A percentile compares a stretch with the other conserved stretches of the same genome.
Evolutionary conservation across 2,113 vertebrate genomes (phyloP).

Genomic region (Sylvietta virens): DNA sequence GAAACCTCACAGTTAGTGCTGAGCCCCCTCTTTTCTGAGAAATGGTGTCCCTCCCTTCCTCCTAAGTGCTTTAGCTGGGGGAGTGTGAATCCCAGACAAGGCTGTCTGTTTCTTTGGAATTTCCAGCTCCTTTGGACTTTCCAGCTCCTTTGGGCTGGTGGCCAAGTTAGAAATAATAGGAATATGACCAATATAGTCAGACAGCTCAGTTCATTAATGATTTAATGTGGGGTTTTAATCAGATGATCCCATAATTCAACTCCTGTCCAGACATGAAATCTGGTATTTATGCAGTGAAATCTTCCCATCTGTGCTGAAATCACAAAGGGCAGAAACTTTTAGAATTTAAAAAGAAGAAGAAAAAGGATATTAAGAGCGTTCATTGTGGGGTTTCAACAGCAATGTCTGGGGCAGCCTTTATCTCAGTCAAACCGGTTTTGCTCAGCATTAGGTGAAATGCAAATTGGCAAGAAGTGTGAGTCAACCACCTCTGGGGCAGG

Average conservation of each 20-base stretch:
- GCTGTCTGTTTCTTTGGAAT: background rate
- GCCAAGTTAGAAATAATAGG: conserved; percentile 4
- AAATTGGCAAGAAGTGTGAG: background rate
- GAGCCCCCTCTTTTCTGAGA: background rate
- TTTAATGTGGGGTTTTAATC: background rate
- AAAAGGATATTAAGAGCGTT: background rate
- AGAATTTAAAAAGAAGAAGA: background rate
- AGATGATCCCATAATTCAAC: background rate
- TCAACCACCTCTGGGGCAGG: background rate
- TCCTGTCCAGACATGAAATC: background rate
- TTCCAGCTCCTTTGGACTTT: background rate
- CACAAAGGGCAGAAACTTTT: background rate
- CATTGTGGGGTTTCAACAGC: background rate
- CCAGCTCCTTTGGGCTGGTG: background rate
- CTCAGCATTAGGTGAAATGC: background rate
- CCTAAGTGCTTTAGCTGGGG: background rate
- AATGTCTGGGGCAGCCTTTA: background rate
- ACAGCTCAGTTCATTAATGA: conserved; percentile 23
- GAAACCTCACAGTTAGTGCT: background rate
- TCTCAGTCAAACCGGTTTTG: background rate
- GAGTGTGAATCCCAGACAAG: background rate
- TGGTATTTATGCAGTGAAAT: conserved; percentile 4
- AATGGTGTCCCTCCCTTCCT: background rate
- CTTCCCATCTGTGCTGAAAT: background rate
- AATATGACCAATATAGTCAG: background rate